phyloP scores from a whole-genome alignment of 2,797 vertebrate species.

The Enteromius radiatus region DNA sequence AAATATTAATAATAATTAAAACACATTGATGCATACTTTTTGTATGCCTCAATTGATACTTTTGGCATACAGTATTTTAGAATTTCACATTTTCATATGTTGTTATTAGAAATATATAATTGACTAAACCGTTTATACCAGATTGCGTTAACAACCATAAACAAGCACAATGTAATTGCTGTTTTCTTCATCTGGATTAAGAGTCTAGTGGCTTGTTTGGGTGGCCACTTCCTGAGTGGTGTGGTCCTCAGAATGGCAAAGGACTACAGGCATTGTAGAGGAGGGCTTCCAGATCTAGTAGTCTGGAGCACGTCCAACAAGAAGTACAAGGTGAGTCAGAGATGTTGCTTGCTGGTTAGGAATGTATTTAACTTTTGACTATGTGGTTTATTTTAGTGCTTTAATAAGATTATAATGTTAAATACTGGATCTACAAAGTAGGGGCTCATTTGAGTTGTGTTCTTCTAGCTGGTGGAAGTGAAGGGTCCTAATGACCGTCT shows the following conservation, averaged over 20 bases:
- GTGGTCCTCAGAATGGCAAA: slow-evolving; percentile 83
- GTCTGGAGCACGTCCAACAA: slow-evolving; percentile 85
- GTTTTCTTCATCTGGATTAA: slow-evolving; percentile 59
- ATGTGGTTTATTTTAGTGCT: background rate
- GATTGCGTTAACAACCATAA: slow-evolving; percentile 38
- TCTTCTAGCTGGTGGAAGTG: slow-evolving; percentile 90
- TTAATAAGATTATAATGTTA: background rate
- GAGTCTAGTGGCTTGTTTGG: slow-evolving; percentile 89
- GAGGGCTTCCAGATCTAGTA: slow-evolving; percentile 92
- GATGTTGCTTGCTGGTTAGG: background rate
- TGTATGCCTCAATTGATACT: too few species aligned
- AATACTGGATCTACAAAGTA: background rate
- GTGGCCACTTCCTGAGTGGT: slow-evolving; percentile 86
- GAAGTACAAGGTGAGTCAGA: slow-evolving; percentile 81
- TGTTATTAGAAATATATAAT: background rate
- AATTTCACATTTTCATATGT: too few species aligned
- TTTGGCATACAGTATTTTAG: background rate
- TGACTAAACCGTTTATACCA: background rate
- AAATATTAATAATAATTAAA: background rate
- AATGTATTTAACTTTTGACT: background rate
- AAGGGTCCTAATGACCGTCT: slow-evolving; percentile 94
- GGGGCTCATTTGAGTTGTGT: slow-evolving; percentile 26
- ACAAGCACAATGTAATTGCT: background rate
- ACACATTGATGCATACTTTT: background rate
- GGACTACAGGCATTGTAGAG: slow-evolving; percentile 90